Conservation (phyloP, 2,888 invertebrate species). For the Gibbula magus region DNA sequence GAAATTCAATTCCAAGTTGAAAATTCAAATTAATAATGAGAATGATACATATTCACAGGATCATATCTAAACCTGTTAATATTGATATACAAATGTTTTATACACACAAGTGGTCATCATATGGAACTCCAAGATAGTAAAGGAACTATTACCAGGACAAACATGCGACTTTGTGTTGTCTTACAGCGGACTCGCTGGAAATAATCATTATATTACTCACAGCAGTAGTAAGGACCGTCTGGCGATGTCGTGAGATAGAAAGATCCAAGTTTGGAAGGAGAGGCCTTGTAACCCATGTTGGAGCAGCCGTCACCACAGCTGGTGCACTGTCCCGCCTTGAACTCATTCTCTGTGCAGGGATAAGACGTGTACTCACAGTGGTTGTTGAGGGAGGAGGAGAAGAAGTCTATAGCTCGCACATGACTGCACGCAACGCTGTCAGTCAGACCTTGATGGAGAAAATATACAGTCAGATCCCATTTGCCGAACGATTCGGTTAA, state of each 20-base stretch:
- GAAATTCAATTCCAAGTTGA: too few species aligned
- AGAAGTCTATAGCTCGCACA: slow-evolving; percentile 87
- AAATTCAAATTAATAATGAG: too few species aligned
- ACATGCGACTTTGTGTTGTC: too few species aligned
- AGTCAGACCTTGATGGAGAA: slow-evolving; percentile 38
- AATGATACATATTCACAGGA: too few species aligned
- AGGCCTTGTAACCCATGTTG: slow-evolving; percentile 68
- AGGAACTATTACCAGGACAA: too few species aligned
- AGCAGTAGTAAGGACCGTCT: slow-evolving; percentile 9
- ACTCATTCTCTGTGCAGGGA: slow-evolving; percentile 87
- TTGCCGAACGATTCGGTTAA: too few species aligned
- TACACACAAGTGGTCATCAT: too few species aligned
- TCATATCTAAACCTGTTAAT: too few species aligned
- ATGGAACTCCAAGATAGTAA: too few species aligned
- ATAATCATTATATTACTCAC: too few species aligned
- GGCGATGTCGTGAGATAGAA: slow-evolving; percentile 37
- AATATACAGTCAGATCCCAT: background rate
- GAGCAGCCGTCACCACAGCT: slow-evolving; percentile 62
- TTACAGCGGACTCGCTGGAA: too few species aligned
- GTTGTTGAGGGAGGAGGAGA: slow-evolving; percentile 85
- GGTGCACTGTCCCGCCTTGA: slow-evolving; percentile 83
- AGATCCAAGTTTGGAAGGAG: slow-evolving; percentile 26
- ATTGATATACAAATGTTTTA: too few species aligned
- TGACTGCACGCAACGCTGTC: slow-evolving; percentile 87
- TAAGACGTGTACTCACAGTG: slow-evolving; percentile 85